Conservation (phyloP, 2,888 invertebrate species). For the Drosophila parthenogenetica region DNA sequence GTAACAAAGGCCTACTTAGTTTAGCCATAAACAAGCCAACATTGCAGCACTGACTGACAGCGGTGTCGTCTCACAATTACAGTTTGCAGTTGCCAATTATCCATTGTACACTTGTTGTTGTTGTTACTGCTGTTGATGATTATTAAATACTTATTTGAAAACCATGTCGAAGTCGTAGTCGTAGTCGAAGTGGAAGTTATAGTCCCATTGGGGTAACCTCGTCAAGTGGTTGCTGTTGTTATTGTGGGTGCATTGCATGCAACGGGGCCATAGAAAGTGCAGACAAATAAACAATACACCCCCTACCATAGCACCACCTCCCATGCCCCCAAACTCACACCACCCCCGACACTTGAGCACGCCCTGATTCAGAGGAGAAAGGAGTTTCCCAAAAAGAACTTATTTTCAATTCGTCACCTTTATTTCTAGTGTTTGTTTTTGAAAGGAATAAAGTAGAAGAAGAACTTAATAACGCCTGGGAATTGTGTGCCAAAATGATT, state of each 20-base stretch:
- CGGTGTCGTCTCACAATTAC: slow-evolving; percentile 47
- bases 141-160: slow-evolving; percentile 73
- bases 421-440: slow-evolving; percentile 30
- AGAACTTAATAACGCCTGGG: slow-evolving; percentile 31
- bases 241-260: slow-evolving; percentile 62
- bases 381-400: slow-evolving; percentile 38
- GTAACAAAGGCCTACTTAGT: too few relatives aligned
- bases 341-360: slow-evolving; percentile 49
- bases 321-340: not conserved
- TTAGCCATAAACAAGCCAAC: not conserved
- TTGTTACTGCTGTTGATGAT: slow-evolving; percentile 48
- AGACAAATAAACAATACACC: slow-evolving; percentile 25
- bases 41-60: not conserved
- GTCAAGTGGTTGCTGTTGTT: slow-evolving; percentile 49
- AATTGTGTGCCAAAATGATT: slow-evolving; percentile 34
- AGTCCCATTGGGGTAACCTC: slow-evolving; percentile 49
- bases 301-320: not conserved
- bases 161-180: slow-evolving; percentile 50
- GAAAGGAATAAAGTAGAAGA: not conserved
- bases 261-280: slow-evolving; percentile 75
- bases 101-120: slow-evolving; percentile 34
- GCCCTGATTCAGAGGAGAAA: slow-evolving; percentile 45
- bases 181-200: slow-evolving; percentile 41
- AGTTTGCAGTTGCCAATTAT: slow-evolving; percentile 61
- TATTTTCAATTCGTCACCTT: slow-evolving; percentile 44